Evolutionary conservation across 2,888 invertebrate genomes (phyloP), one percentile per base, ranked within the genome.

Genomic region (Leptinotarsa rubiginosa): DNA sequence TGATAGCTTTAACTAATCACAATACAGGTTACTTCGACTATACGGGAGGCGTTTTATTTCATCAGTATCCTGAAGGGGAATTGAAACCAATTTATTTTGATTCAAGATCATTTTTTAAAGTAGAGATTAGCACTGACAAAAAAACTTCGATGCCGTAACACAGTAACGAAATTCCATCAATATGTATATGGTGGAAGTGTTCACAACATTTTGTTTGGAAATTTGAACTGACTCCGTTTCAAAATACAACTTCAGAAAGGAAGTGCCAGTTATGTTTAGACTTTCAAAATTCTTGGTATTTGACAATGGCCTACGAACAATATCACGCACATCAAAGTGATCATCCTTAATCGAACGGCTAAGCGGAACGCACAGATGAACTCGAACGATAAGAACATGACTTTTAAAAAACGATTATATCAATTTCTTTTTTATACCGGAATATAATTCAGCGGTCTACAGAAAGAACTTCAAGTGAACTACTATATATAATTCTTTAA

Each of bases 261-360:
- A 52, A 31, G 20, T 74, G n/a, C 80, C 82, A 80, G 71, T 80
- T 47, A 75, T 81, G 50, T 68, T 66, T 78, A 81, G 83, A 0
- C 75, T 83, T 16, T 83, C 83, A 10, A 80, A 79, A 41, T 59
- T 68, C 2, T 56, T 84, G 12, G 81, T 84, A n/a, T 79, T 82
- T 0, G 83, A 83, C 72, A 83, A 84, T 70, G 83, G 81, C 10
- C 74, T 78, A 1, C 75, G 78, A 76, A 73, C 50, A 70, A 75
- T n/a, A 79, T 79, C 31, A 71, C 64, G 41, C 75, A 72, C 50
- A 72, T 70, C 47, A 59, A 31, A 47, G 56, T 69, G 16, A 79
- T 65, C 75, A 79, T 65, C 78, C 75, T 15, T 22, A 69, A 73
- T 74, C 75, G 18, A 79, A 78, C 31, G 77, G 77, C 1, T 65